Base-by-base conservation (phyloP, 2,113 vertebrate species). In the Atherinomorus stipes region DNA sequence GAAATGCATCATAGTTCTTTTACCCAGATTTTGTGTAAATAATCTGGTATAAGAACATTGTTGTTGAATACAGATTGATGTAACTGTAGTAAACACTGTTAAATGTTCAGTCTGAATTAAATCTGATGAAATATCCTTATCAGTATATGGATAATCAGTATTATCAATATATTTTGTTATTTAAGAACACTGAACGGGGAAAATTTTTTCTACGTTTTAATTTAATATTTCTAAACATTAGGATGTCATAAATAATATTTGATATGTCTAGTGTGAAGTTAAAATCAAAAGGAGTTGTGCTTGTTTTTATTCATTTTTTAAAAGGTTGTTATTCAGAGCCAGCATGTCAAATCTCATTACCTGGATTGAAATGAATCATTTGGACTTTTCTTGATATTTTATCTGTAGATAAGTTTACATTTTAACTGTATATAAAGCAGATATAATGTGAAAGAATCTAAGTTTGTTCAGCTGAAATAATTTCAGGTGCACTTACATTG, bases 401-500 rank as follows among this genome's bases (percentile, higher is more conserved):
- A 18, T 0, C 0, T 12, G 1, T 18, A 31, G 31, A 40, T 37
- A 34, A 5, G 47, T 25, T 45, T 3, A 3, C 1, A 69, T 56
- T 71, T 53, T 64, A 21, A 31, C 3, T 31, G 34, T 42, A 61
- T 54, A 7, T 56, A 70, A 68, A 68, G 11, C 4, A 65, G 54
- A 26, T 69, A 0, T 50, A 51, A 0, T 66, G 18, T 28, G 5
- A 49, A 64, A 21, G 18, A 34, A 19, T 58, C 68, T 62, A n/a
- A 7, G 18, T 34, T 50, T 15, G 44, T 19, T n/a, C 44, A 52
- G 1, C 61, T 49, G 1, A 64, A 26, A 65, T 81, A 61, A 74
- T 78, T 0, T n/a, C 9, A 47, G 25, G 19, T 91, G 93, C 82
- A 91, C 67, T 90, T 86, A 34, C 93, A 60, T 13, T 44, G 4